Evolutionary conservation across 2,888 invertebrate species (phyloP).

Genomic region (Pogonocherus hispidulus): DNA sequence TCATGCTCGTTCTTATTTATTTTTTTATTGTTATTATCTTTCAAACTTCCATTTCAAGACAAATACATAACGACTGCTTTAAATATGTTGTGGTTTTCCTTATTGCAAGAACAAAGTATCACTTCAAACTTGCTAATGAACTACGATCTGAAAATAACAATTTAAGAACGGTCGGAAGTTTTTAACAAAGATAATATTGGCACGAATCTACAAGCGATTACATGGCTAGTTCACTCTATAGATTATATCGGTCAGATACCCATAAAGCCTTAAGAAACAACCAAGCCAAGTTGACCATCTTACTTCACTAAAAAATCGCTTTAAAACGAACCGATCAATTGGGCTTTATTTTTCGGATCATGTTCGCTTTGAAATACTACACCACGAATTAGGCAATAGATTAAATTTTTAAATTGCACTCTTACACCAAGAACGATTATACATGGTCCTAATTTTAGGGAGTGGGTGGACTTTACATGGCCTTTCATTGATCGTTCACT

Average conservation of each 20-base stretch:
- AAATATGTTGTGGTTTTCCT: conserved; percentile 16
- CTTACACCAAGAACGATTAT: conserved; percentile 40
- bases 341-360: conserved; percentile 35
- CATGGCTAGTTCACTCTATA: conserved; percentile 53
- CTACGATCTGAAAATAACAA: conserved; percentile 48
- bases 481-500: conserved; percentile 34
- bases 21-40: too few species aligned
- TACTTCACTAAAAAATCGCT: conserved; percentile 18
- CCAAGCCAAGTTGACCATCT: conserved; percentile 40
- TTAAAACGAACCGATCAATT: conserved; percentile 38
- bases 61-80: too few species aligned
- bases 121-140: conserved; percentile 40
- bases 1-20: too few species aligned
- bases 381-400: conserved; percentile 52
- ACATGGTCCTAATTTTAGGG: conserved; percentile 36
- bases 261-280: conserved; percentile 52
- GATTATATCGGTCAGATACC: conserved; percentile 54
- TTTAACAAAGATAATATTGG: conserved; percentile 60
- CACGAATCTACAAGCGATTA: conserved; percentile 62
- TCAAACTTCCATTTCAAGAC: too few species aligned
- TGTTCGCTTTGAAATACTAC: conserved; percentile 52
- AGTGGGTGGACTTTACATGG: conserved; percentile 41
- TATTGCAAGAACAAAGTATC: conserved; percentile 29
- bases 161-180: conserved; percentile 53
- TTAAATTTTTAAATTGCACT: conserved; percentile 39